Conservation (phyloP, 2,113 vertebrate genomes). For the Willisornis vidua region DNA sequence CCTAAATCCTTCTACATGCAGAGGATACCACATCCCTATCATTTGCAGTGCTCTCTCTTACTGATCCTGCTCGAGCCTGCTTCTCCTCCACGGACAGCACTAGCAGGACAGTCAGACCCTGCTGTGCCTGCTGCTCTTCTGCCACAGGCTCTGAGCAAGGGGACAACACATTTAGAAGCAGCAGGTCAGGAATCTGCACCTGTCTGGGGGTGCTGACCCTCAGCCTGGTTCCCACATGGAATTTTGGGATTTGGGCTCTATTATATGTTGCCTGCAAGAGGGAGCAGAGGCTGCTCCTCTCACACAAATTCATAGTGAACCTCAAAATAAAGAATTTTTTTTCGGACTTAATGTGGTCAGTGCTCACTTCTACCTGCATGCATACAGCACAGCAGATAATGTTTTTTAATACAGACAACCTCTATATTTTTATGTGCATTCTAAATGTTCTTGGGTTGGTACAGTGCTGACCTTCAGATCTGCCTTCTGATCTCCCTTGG, state of each 20-base stretch:
- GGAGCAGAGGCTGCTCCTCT: background rate
- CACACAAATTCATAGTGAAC: background rate
- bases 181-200: background rate
- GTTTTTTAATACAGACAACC: background rate
- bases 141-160: background rate
- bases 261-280: background rate
- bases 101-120: background rate
- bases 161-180: background rate
- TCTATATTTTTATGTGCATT: rapidly evolving
- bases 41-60: background rate
- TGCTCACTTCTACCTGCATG: background rate
- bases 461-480: background rate
- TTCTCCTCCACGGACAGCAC: background rate
- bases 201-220: background rate
- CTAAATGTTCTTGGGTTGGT: background rate
- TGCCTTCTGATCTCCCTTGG: background rate
- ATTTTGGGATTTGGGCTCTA: background rate
- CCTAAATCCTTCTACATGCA: background rate
- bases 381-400: background rate
- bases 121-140: background rate
- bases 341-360: background rate
- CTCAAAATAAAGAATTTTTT: background rate
- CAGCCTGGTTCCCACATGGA: background rate
- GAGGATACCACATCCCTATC: background rate
- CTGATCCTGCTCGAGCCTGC: rapidly evolving